Evolutionary conservation across 2,113 vertebrate genomes (phyloP).

Genomic region (Pangasianodon gigas): DNA sequence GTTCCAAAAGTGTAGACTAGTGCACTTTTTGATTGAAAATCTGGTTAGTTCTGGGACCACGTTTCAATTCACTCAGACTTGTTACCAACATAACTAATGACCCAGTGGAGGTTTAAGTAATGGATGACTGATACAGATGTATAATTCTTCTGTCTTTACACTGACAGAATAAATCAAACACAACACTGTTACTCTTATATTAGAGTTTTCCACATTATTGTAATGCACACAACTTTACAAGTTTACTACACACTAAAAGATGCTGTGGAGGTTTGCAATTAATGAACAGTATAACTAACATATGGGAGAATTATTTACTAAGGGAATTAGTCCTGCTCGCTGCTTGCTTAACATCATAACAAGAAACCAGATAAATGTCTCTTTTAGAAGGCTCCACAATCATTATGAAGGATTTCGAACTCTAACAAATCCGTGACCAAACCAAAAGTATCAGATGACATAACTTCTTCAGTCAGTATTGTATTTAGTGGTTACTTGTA

Average conservation of each 20-base stretch:
- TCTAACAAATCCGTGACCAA: slow-evolving; percentile 19
- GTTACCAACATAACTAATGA: neutral
- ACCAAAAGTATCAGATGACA: slow-evolving; percentile 28
- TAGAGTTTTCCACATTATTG: neutral
- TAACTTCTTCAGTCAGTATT: slow-evolving; percentile 41
- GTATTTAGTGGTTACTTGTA: neutral
- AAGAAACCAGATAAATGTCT: neutral
- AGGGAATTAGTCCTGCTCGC: neutral
- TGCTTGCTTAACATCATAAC: neutral
- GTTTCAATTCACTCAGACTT: neutral
- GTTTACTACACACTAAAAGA: slow-evolving; percentile 37
- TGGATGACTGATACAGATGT: neutral
- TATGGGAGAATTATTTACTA: neutral
- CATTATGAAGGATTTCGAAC: neutral
- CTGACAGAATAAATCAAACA: slow-evolving; percentile 30
- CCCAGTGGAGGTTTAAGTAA: neutral
- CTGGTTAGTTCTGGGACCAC: slow-evolving; percentile 10
- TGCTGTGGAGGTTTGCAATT: slow-evolving; percentile 14
- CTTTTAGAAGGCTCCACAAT: neutral
- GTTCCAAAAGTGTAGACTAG: slow-evolving; percentile 7
- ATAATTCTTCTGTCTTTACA: neutral
- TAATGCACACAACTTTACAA: slow-evolving; percentile 14
- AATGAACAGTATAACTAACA: neutral
- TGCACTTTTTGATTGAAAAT: slow-evolving; percentile 7
- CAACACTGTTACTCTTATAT: neutral